These are phyloP conservation scores for Lycophotia porphyrea DNA, from an alignment of 2,888 invertebrate genomes.

Conservation along the genomic window DNA sequence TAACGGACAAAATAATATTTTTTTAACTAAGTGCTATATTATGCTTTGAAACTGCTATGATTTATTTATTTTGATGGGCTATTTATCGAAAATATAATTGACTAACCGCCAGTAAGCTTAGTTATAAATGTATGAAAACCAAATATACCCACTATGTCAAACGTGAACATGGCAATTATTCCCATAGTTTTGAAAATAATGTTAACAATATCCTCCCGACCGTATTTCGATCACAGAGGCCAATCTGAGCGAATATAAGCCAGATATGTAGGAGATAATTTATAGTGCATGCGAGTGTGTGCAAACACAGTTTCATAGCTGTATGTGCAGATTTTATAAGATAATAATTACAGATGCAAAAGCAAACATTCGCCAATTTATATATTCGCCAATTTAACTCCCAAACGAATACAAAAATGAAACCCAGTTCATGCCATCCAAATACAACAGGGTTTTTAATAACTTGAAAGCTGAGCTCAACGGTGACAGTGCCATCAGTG, in stretches of 20 bases:
- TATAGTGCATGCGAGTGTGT: neutral
- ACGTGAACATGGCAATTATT: neutral
- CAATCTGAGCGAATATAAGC: neutral
- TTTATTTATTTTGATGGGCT: neutral
- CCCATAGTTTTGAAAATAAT: neutral
- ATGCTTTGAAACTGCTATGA: neutral
- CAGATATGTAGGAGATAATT: neutral
- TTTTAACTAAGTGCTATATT: neutral
- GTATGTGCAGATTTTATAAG: neutral
- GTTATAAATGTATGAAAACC: neutral
- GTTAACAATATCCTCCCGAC: neutral
- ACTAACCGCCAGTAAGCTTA: neutral
- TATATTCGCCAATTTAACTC: neutral
- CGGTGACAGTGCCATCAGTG: slow-evolving; percentile 32
- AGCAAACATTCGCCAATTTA: neutral
- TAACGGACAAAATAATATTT: neutral
- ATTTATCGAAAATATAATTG: neutral
- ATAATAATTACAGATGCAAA: neutral
- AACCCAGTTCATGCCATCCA: neutral
- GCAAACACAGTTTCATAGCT: neutral
- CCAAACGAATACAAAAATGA: slow-evolving; percentile 22
- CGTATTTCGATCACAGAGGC: neutral
- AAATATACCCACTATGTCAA: neutral
- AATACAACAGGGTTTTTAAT: slow-evolving; percentile 40
- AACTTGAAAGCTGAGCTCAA: slow-evolving; percentile 42